phyloP scores from a whole-genome alignment of 2,888 invertebrate species.

The Temnothorax ravouxi region DNA sequence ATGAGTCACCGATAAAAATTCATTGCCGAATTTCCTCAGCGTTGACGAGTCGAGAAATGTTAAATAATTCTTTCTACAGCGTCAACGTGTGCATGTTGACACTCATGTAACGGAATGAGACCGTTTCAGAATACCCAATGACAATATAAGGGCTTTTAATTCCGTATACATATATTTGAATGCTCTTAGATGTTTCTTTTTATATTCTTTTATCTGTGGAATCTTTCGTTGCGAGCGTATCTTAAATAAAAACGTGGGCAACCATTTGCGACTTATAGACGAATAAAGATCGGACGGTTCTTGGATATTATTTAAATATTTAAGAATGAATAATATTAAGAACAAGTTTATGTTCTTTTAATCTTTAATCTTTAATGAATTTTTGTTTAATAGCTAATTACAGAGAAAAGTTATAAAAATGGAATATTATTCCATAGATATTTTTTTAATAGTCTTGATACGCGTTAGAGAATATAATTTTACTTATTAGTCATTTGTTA shows the following conservation, averaged over 20 bases:
- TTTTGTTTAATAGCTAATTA: too few species aligned
- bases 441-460: not conserved
- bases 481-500: not conserved
- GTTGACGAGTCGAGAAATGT: conserved; percentile 61
- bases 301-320: not conserved
- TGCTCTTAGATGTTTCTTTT: not conserved
- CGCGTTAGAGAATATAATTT: not conserved
- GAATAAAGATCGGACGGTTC: not conserved
- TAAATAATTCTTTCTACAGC: conserved; percentile 28
- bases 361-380: not conserved
- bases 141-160: conserved; percentile 7
- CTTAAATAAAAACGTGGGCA: not conserved
- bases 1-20: conserved; percentile 58
- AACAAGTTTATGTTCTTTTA: not conserved
- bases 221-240: not conserved
- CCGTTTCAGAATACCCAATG: conserved; percentile 28
- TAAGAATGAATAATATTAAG: not conserved
- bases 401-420: not conserved
- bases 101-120: conserved; percentile 14
- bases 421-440: not conserved
- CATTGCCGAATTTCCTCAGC: conserved; percentile 41
- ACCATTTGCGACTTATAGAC: not conserved
- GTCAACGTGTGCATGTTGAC: conserved; percentile 8
- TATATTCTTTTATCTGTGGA: not conserved
- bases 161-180: not conserved